phyloP scores from a whole-genome alignment of 2,113 vertebrate genomes.

The Phaethon lepturus region DNA sequence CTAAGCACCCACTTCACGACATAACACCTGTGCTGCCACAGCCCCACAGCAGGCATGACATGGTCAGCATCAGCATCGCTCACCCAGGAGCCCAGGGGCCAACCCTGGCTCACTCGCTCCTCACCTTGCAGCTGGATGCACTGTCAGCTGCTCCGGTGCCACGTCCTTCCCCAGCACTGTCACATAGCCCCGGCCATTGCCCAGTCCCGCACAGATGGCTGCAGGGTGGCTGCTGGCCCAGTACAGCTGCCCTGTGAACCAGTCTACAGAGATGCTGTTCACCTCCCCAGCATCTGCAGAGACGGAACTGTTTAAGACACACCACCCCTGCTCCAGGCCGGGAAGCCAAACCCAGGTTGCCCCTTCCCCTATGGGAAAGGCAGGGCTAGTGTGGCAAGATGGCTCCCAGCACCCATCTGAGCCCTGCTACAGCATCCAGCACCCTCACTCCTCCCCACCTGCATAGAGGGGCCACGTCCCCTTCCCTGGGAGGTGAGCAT shows the following conservation, averaged over 20 bases:
- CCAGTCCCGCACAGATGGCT: slow-evolving; percentile 79
- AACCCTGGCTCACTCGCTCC: not conserved
- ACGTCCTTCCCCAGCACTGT: slow-evolving; percentile 83
- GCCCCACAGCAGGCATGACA: not conserved
- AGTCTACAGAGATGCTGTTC: slow-evolving; percentile 86
- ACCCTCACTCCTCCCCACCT: slow-evolving; percentile 57
- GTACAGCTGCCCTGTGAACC: slow-evolving; percentile 88
- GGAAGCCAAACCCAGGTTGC: not conserved
- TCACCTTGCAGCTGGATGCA: slow-evolving; percentile 84
- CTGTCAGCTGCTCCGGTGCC: slow-evolving; percentile 82
- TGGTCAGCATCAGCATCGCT: accelerated
- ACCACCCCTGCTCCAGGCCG: not conserved
- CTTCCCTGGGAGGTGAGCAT: slow-evolving; percentile 49
- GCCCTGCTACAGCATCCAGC: accelerated
- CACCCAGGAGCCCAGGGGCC: not conserved
- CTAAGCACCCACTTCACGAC: slow-evolving; percentile 68
- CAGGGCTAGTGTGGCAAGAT: not conserved
- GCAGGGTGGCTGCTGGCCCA: slow-evolving; percentile 83
- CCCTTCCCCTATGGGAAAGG: not conserved
- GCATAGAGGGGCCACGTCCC: slow-evolving; percentile 68
- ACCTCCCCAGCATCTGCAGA: slow-evolving; percentile 78
- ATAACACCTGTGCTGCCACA: not conserved
- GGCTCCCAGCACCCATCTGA: not conserved
- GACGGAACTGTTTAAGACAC: not conserved
- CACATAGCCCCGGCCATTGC: slow-evolving; percentile 80